A percentile compares a stretch with the other conserved stretches of the same genome.
Conservation (phyloP, 2,888 invertebrate species). For the Drosophila falleni region DNA sequence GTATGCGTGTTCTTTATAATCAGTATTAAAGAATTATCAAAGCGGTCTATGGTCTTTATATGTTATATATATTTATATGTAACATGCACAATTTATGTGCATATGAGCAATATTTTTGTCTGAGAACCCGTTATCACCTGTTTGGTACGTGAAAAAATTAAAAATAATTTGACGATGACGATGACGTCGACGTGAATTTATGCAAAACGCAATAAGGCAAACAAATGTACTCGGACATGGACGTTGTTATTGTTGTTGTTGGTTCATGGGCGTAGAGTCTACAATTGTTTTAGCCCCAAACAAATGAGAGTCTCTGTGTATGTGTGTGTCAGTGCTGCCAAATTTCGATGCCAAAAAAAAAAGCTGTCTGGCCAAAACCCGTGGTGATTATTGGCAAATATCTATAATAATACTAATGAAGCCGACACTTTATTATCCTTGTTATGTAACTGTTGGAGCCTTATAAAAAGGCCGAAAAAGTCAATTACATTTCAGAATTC, state of each 20-base stretch:
- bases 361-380: too few relatives aligned
- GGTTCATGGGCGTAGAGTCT: constrained; percentile 52
- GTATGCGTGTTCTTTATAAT: constrained; percentile 35
- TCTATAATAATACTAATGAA: too few relatives aligned
- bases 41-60: constrained; percentile 20
- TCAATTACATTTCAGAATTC: too few relatives aligned
- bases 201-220: constrained; percentile 60
- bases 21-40: constrained; percentile 27
- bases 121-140: constrained; percentile 42
- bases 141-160: constrained; percentile 33
- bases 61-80: neutral
- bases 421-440: too few relatives aligned
- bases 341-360: too few relatives aligned
- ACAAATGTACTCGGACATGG: constrained; percentile 28
- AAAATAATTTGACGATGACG: constrained; percentile 40
- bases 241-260: constrained; percentile 32
- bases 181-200: constrained; percentile 48
- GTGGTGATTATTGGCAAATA: too few relatives aligned
- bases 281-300: constrained; percentile 41
- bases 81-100: constrained; percentile 1
- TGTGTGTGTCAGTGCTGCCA: too few relatives aligned
- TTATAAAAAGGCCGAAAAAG: too few relatives aligned
- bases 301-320: constrained; percentile 11
- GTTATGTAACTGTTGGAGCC: too few relatives aligned
- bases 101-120: constrained; percentile 13